Conservation (phyloP, 1,140 invertebrate species). For the Bombus ignitus region DNA sequence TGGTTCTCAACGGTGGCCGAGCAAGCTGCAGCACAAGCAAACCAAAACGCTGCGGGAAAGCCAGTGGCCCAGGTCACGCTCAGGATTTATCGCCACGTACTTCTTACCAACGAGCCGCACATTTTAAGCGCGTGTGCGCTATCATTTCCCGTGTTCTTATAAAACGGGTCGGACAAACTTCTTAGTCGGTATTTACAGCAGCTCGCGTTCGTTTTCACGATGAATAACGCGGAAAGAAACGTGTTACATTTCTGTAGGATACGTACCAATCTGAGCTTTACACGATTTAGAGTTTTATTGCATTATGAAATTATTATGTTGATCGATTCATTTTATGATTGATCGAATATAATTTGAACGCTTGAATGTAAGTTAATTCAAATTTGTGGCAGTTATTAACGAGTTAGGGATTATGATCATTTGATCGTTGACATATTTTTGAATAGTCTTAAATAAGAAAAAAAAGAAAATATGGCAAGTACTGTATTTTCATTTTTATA, state of each 20-base stretch:
- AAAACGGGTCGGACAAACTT: slow-evolving; percentile 25
- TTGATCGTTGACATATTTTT: background rate
- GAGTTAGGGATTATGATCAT: background rate
- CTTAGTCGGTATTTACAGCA: slow-evolving; percentile 38
- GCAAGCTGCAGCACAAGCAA: slow-evolving; percentile 64
- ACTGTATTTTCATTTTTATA: too few relatives aligned
- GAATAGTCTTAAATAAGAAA: too few relatives aligned
- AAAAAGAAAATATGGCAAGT: too few relatives aligned
- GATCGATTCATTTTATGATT: background rate
- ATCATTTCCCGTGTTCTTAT: slow-evolving; percentile 48
- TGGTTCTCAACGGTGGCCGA: slow-evolving; percentile 53
- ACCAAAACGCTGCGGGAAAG: slow-evolving; percentile 75
- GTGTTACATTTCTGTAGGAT: too few relatives aligned
- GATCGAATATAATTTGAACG: background rate
- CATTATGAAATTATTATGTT: background rate
- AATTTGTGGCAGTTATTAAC: background rate
- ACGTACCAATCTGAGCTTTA: background rate
- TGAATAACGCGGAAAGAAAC: background rate
- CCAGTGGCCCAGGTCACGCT: slow-evolving; percentile 62
- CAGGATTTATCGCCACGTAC: slow-evolving; percentile 76
- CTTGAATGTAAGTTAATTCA: background rate
- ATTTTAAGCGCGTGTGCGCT: slow-evolving; percentile 47
- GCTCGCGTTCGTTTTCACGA: background rate
- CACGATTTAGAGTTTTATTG: background rate
- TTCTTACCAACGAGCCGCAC: slow-evolving; percentile 66